Base-by-base conservation (phyloP, 2,797 vertebrate species). In the Coregonus ussuriensis region DNA sequence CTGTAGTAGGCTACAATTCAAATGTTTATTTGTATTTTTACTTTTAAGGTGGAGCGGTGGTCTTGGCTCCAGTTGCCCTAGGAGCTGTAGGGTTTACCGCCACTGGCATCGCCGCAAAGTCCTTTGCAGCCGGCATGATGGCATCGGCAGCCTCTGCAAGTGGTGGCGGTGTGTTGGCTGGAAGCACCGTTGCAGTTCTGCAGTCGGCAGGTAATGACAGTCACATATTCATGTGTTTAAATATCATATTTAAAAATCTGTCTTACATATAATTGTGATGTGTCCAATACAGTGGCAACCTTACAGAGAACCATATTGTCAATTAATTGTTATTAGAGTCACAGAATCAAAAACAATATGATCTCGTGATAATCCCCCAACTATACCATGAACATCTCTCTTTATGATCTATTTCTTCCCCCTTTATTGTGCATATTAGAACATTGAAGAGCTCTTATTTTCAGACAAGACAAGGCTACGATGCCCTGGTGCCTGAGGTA, bases 121-220 rank as follows among this genome's bases (percentile, higher is more conserved):
- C 91, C 7, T 0, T 3, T 0, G 91, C 88, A 0, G 86, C 92
- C 0, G 1, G 83, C 16, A 83, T 91, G 90, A 92, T 93, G 91
- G 89, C 90, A 0, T 0, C 74, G 3, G 82, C 89, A 5, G 91
- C 91, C 0, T 0, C 83, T 0, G 87, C 88, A 0, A 93, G 82
- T 0, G 91, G 91, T 72, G 92, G 91, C 0, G 91, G 53, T 3
- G 88, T 93, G 52, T 88, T 4, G 6, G 84, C 89, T 0, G 91
- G 91, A 0, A 67, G 86, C 0, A 0, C 3, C 0, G 90, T 93
- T 81, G 90, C 91, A 3, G 0, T 82, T 15, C 1, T 91, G 4
- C 91, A 93, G 73, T 86, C 92, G 7, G 78, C 66, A 66, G 77
- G 81, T 79, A 69, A 35, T 51, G 13, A 9, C 11, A 54, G 52